Base-by-base conservation (phyloP, 2,113 vertebrate species). In the Canis aureus region DNA sequence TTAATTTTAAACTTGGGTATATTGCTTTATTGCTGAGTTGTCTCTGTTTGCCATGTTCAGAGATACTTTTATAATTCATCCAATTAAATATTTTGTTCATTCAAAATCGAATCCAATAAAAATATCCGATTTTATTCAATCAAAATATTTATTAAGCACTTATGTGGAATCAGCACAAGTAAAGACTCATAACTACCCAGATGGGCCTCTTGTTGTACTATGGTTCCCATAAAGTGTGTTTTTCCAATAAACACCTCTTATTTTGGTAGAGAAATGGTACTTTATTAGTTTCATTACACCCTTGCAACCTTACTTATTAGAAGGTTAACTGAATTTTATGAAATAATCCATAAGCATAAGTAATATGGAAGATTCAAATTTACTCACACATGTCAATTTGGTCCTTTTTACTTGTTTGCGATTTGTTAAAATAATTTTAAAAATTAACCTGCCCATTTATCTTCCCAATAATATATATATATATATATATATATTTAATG, bases 361-460 rank as follows among this genome's bases (percentile, higher is more conserved):
- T 23, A 10, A 83, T 25, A 22, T 19, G 5, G 16, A 66, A 87
- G 8, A 32, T 92, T 69, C 9, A 59, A 11, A 35, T 84, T 74
- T 84, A 66, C 2, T 9, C 74, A 38, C 9, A 88, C 1, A 80
- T 57, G 11, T 74, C 15, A 11, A 8, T 84, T 84, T 84, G 13
- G 15, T 79, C 5, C n/a, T 76, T 11, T 71, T 89, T 43, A 6
- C 7, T 43, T 43, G 43, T 43, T 43, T 7, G 3, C 69, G 1
- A 53, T 57, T 78, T 82, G 1, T 23, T 88, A 85, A n/a, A 94
- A 32, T 11, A 55, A 81, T 71, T 4, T 67, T 90, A 96, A 97
- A 1, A 59, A 49, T 82, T 74, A 55, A 80, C 27, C 17, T 57
- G 76, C 2, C 27, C 11, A 64, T 32, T 69, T 76, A 15, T 81